These are phyloP conservation scores for Teleopsis dalmanni DNA, from an alignment of 1,140 invertebrate species.

Conservation along the genomic window DNA sequence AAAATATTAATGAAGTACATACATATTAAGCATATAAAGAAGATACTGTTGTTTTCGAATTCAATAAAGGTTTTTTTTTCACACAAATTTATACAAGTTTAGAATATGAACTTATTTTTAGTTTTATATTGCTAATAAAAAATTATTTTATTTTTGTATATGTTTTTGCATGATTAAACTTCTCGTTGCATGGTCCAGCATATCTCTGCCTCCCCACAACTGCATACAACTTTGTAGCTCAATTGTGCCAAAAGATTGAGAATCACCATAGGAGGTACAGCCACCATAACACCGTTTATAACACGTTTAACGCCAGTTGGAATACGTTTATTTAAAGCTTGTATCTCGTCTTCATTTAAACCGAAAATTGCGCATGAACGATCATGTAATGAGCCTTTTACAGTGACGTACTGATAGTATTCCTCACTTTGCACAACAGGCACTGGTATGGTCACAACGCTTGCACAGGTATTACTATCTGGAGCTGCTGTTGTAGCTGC, in stretches of 20 bases:
- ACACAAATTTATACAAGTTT: neutral
- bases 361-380: constrained; percentile 66
- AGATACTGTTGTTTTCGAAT: neutral
- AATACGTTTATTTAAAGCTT: constrained; percentile 60
- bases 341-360: constrained; percentile 56
- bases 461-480: constrained; percentile 15
- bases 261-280: constrained; percentile 55
- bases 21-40: neutral
- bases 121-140: neutral
- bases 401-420: constrained; percentile 59
- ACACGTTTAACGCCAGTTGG: constrained; percentile 52
- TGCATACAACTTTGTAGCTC: constrained; percentile 67
- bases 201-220: constrained; percentile 68
- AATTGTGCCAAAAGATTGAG: constrained; percentile 67
- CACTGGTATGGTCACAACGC: constrained; percentile 41
- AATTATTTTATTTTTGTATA: constrained; percentile 7
- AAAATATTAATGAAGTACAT: no score
- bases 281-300: constrained; percentile 62
- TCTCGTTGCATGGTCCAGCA: constrained; percentile 75
- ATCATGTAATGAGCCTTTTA: constrained; percentile 69
- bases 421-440: constrained; percentile 46
- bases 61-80: constrained; percentile 4
- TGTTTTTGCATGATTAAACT: constrained; percentile 43
- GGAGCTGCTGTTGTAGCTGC: constrained; percentile 19
- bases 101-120: neutral